A percentile compares a stretch with the other conserved stretches of the same genome.
Conservation (phyloP, 2,113 vertebrate species). For the Loxodonta africana region DNA sequence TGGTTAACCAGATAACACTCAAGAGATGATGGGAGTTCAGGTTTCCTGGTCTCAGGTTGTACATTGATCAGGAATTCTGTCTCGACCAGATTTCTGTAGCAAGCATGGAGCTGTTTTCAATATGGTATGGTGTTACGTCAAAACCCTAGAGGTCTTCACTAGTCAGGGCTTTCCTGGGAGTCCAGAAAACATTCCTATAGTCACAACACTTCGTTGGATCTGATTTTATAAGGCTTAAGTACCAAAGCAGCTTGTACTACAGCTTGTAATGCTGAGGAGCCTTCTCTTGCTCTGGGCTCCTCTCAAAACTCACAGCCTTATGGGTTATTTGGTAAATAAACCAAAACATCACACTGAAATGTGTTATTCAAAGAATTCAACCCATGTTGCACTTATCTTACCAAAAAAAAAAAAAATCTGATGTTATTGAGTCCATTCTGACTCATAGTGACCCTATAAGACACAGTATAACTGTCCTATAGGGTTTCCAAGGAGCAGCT, state of each 20-base stretch:
- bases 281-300: background rate
- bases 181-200: background rate
- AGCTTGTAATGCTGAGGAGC: background rate
- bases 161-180: background rate
- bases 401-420: background rate
- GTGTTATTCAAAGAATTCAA: background rate
- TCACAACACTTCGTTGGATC: background rate
- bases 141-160: background rate
- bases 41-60: background rate
- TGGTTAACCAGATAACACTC: conserved; percentile 1
- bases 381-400: background rate
- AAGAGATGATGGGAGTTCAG: background rate
- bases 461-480: too few species aligned
- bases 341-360: background rate
- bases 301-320: background rate
- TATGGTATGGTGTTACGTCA: background rate
- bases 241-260: background rate
- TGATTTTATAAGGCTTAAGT: background rate
- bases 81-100: background rate
- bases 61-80: background rate
- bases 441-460: background rate
- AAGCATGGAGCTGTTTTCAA: background rate
- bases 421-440: background rate
- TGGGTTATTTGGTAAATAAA: background rate
- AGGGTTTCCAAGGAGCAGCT: too few species aligned